Base-by-base conservation (phyloP, 2,888 invertebrate species). In the Tenthredo scrophulariae region DNA sequence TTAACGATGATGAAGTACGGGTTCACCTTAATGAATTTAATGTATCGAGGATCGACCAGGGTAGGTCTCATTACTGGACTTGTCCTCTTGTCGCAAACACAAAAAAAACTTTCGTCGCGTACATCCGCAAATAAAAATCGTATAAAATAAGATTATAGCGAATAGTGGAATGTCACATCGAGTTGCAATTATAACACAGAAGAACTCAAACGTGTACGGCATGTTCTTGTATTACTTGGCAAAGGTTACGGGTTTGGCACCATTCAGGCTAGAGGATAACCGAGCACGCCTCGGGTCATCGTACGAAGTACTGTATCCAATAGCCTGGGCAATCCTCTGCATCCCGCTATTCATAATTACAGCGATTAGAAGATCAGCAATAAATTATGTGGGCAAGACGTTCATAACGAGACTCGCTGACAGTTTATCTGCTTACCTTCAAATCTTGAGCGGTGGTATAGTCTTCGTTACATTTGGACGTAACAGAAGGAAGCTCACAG, bases 191-290 rank as follows among this genome's bases (percentile, higher is more conserved):
- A n/a, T 33, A 33, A 67, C 18, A 15, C 6, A 33, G 2, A 18
- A 33, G 5, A 18, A 26, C 22, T 5, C 43, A n/a, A 54, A 54
- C 26, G 7, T n/a, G 13, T 77, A 26, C 77, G 26, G 7, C 22
- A 26, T 29, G 54, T 74, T 43, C 43, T 74, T 77, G 29, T 77
- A 77, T 50, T 77, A 50, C 15, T 54, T 54, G 15, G 77, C 77
- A 18, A 77, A 77, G 26, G n/a, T 54, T 5, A 33, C 6, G 9
- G 77, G 77, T 54, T 10, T 77, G 26, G 77, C 77, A 9, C 54
- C 77, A 18, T 77, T 77, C 54, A 54, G 50, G 4, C 6, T 29
- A n/a, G 13, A 13, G 29, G 26, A 50, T 40, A 29, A 77, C 54
- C 50, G 77, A 50, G 33, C 29, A n/a, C 15, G 15, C 29, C 15